These are phyloP conservation scores for Gorsachius goisagi DNA, from an alignment of 2,113 vertebrate species.

Conservation along the genomic window DNA sequence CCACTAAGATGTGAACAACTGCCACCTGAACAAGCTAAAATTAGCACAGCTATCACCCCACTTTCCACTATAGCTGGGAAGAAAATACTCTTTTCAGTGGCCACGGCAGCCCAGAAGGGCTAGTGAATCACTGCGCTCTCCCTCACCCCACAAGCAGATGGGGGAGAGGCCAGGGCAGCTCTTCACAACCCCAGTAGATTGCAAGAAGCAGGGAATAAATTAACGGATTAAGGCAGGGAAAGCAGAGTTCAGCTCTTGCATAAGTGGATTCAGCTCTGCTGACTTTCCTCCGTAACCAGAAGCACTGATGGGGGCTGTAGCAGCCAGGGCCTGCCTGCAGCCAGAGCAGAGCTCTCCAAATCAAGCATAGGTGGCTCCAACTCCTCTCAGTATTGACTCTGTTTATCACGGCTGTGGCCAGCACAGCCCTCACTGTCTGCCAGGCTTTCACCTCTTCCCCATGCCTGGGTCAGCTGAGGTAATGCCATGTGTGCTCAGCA, in stretches of 20 bases:
- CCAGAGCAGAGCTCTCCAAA: background rate
- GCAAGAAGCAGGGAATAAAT: background rate
- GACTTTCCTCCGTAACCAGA: background rate
- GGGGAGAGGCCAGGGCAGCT: background rate
- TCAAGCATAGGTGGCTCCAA: background rate
- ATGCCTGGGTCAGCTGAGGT: background rate
- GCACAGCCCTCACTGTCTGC: accelerated
- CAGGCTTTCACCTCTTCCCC: background rate
- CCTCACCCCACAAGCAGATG: background rate
- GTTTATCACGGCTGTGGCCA: background rate
- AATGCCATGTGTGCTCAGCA: background rate
- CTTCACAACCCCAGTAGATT: background rate
- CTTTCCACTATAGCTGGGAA: background rate
- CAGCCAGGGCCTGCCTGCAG: background rate
- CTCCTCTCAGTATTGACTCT: background rate
- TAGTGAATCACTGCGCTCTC: background rate
- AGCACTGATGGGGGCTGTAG: background rate
- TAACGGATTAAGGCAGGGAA: constrained; percentile 14
- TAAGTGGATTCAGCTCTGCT: constrained; percentile 20
- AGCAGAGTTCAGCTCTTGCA: background rate
- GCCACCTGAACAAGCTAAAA: background rate
- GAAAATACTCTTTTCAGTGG: background rate
- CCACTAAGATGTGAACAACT: background rate
- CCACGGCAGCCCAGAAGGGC: background rate
- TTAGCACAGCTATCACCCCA: background rate